phyloP scores from a whole-genome alignment of 2,113 vertebrate genomes.

The human (Homo sapiens) region DNA sequence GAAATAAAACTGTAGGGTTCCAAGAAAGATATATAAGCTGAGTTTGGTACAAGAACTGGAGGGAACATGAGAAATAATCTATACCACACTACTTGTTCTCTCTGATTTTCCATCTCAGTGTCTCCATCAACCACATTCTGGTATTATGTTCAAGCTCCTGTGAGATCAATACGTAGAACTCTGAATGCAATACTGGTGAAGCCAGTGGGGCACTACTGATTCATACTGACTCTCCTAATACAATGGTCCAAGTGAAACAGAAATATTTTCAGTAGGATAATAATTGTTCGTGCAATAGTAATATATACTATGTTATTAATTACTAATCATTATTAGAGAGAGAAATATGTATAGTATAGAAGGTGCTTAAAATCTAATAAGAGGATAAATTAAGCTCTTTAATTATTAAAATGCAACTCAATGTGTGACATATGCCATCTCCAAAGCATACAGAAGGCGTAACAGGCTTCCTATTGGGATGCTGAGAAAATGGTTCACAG shows the following conservation, averaged over 20 bases:
- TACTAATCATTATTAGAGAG: background rate
- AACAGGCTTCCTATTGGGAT: background rate
- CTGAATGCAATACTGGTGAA: background rate
- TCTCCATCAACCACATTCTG: too few species aligned
- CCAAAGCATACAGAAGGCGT: background rate
- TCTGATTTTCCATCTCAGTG: too few species aligned
- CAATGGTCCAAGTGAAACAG: background rate
- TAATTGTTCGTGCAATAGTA: background rate
- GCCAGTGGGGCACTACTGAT: fast-evolving
- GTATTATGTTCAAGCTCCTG: fast-evolving
- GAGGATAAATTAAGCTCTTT: background rate
- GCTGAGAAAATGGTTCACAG: background rate
- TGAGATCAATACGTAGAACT: fast-evolving
- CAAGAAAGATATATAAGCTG: too few species aligned
- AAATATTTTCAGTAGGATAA: too few species aligned
- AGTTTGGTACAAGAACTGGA: background rate
- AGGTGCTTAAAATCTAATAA: background rate
- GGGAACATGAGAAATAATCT: background rate
- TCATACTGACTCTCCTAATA: fast-evolving
- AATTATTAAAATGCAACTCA: background rate
- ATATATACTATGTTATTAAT: background rate
- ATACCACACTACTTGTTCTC: fast-evolving
- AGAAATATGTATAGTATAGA: background rate
- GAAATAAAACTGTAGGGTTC: background rate
- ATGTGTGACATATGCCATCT: too few species aligned